A percentile compares a stretch with the other conserved stretches of the same genome.
Conservation (phyloP, 2,113 vertebrate genomes). For the Pituophis catenifer region DNA sequence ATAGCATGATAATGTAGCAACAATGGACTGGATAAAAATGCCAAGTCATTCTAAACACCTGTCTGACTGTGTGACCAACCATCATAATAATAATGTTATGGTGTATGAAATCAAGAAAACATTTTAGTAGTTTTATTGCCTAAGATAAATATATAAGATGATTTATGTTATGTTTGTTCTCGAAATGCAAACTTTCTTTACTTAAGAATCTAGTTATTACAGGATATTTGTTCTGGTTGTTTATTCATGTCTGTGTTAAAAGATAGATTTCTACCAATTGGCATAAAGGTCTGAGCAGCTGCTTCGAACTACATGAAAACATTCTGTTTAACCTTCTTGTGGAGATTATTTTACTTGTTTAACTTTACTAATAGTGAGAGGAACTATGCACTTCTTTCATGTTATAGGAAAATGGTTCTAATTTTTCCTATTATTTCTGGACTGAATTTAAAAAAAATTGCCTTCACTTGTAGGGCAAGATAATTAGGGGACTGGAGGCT, state of each 20-base stretch:
- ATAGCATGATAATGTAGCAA: too few species aligned
- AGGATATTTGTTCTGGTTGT: neutral
- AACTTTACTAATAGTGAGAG: constrained; percentile 19
- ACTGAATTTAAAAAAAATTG: neutral
- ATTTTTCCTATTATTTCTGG: neutral
- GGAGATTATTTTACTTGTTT: constrained; percentile 23
- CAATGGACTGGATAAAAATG: neutral
- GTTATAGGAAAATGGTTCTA: neutral
- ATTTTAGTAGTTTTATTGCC: constrained; percentile 14
- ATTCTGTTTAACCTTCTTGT: constrained; percentile 3
- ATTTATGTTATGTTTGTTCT: constrained; percentile 3
- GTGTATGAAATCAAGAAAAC: constrained; percentile 29
- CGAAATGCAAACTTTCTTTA: neutral
- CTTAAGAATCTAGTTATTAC: neutral
- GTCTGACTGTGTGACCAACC: neutral
- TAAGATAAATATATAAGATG: neutral
- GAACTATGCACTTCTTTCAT: neutral
- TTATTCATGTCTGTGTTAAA: constrained; percentile 26
- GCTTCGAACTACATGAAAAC: constrained; percentile 4
- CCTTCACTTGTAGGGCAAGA: neutral
- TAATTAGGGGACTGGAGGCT: neutral
- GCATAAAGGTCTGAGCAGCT: neutral
- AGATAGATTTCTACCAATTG: neutral
- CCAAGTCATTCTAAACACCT: neutral
- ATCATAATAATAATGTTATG: neutral